Evolutionary conservation across 2,888 invertebrate genomes (phyloP).

Genomic region (Paralinhomoeus sp.): DNA sequence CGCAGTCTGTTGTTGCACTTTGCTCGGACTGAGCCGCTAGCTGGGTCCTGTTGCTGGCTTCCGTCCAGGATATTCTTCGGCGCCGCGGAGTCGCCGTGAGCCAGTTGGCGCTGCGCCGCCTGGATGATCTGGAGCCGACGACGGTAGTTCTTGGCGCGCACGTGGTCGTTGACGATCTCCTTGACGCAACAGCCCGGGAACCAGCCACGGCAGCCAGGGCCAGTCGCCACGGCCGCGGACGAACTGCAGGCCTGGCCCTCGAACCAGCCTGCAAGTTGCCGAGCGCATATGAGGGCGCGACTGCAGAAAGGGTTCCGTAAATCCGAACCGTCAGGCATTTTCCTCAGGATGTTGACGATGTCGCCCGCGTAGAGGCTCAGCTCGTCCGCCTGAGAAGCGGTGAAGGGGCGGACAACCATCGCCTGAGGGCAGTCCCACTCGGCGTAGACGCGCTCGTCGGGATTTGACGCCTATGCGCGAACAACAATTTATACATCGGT

Average conservation of each 20-base stretch:
- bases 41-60: too few relatives aligned
- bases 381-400: constrained; percentile 68
- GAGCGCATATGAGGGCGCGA: too few relatives aligned
- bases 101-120: too few relatives aligned
- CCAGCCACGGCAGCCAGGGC: constrained; percentile 80
- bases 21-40: too few relatives aligned
- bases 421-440: constrained; percentile 92
- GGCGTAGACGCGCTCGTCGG: constrained; percentile 64
- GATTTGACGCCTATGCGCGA: too few relatives aligned
- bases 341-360: constrained; percentile 68
- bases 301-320: too few relatives aligned
- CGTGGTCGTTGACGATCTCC: constrained; percentile 73
- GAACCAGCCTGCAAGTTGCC: constrained; percentile 71
- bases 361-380: constrained; percentile 62
- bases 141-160: constrained; percentile 67
- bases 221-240: too few relatives aligned
- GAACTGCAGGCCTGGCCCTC: constrained; percentile 73
- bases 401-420: constrained; percentile 56
- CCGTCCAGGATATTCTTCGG: too few relatives aligned
- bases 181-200: constrained; percentile 71
- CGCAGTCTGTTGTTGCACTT: too few relatives aligned
- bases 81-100: too few relatives aligned
- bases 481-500: too few relatives aligned
- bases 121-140: constrained; percentile 62
- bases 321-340: constrained; percentile 71